Evolutionary conservation across 2,888 invertebrate species (phyloP), one percentile per base, ranked within the genome.

Genomic region (Tachina grossa): DNA sequence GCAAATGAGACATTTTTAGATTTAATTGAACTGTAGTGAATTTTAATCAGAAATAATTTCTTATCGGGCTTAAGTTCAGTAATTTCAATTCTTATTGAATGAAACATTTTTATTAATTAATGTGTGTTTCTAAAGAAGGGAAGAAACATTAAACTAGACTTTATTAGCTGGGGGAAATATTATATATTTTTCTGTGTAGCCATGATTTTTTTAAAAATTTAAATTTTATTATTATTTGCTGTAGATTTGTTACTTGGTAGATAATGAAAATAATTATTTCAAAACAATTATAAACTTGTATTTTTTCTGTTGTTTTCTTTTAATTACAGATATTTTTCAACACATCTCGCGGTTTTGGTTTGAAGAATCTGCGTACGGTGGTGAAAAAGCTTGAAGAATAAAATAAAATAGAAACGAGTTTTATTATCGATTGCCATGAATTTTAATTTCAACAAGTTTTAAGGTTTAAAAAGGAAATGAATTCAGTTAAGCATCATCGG

Each of bases 401-500:
- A 66, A 57, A 57, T 74, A 59, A 14, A 68, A 57, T 47, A 19
- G 0, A 49, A 61, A 75, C 5, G 0, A 55, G 14, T n/a, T 43
- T 71, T 45, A 0, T 16, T 61, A 1, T 88, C 90, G 90, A 90
- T 89, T 90, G 88, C 88, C 89, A 86, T 91, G 88, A 90, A 88
- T 89, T 89, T 81, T 16, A 86, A 87, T 53, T 77, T 76, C 16
- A 53, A 39, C 51, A 51, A 59, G 51, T 59, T 53, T 51, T 51
- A 57, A 53, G 51, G 11, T 78, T 72, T 61, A 41, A 66, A 77
- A 87, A 87, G 89, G 86, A 80, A 90, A 92, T 92, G 92, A 92
- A 92, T 91, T 92, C 92, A 87, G 91, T 91, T 90, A 90, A 91
- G 89, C 92, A 92, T 89, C 92, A 92, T 91, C 93, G 92, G 88